phyloP scores from a whole-genome alignment of 2,888 invertebrate genomes.

The Pecten maximus region DNA sequence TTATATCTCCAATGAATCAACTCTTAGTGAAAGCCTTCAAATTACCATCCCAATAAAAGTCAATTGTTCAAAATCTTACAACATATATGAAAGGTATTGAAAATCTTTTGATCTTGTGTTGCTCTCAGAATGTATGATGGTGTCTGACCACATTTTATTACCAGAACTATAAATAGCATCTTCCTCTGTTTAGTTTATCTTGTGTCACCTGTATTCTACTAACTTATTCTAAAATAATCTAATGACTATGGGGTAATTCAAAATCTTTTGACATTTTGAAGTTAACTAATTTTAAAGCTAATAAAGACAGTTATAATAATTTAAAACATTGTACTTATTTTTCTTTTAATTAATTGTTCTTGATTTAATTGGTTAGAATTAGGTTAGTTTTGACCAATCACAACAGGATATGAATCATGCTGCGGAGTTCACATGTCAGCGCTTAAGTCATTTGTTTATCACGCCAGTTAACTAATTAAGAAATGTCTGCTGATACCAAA shows the following conservation, averaged over 20 bases:
- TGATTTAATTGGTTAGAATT: background rate
- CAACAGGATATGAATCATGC: background rate
- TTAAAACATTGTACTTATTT: too few species aligned
- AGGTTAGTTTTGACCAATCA: conserved; percentile 1
- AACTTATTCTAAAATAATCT: background rate
- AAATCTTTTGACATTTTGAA: background rate
- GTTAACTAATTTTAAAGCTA: background rate
- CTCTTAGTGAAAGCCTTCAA: too few species aligned
- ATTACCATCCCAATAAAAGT: too few species aligned
- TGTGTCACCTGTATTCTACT: background rate
- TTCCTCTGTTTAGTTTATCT: too few species aligned
- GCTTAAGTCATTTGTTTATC: background rate
- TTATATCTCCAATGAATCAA: too few species aligned
- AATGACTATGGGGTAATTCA: background rate
- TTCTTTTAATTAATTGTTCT: background rate
- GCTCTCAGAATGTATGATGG: too few species aligned
- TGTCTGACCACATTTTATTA: too few species aligned
- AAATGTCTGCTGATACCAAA: background rate
- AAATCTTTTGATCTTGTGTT: too few species aligned
- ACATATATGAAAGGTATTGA: too few species aligned
- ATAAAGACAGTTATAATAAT: too few species aligned
- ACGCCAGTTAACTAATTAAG: conserved; percentile 18
- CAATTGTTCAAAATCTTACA: too few species aligned
- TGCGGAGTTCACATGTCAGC: background rate
- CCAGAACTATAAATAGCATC: too few species aligned